phyloP scores from a whole-genome alignment of 2,888 invertebrate genomes.

The Melanophora roralis region DNA sequence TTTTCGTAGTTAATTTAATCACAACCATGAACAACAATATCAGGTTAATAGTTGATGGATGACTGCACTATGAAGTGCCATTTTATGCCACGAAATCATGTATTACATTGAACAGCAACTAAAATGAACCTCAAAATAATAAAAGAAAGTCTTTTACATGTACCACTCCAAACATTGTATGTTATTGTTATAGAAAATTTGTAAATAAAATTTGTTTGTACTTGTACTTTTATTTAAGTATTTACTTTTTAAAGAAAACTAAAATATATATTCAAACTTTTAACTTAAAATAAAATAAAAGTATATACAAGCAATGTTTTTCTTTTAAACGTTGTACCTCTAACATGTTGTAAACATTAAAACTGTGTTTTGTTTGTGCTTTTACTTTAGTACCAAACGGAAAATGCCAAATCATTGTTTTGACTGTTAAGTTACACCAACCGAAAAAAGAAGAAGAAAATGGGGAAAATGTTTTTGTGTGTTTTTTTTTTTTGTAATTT shows the following conservation, averaged over 20 bases:
- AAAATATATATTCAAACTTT: too few relatives aligned
- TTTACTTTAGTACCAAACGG: constrained; percentile 15
- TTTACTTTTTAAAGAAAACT: too few relatives aligned
- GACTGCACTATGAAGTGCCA: background rate
- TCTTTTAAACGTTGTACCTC: constrained; percentile 13
- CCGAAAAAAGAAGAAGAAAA: constrained; percentile 8
- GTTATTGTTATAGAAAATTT: background rate
- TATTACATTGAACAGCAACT: background rate
- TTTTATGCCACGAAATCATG: constrained; percentile 28
- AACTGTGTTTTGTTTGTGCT: background rate
- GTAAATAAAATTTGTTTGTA: background rate
- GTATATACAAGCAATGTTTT: constrained; percentile 10
- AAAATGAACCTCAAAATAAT: constrained; percentile 3
- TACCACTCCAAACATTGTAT: background rate
- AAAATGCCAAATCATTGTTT: constrained; percentile 49
- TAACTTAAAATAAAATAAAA: too few relatives aligned
- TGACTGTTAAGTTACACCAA: constrained; percentile 14
- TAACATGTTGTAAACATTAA: background rate
- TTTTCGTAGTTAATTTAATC: background rate
- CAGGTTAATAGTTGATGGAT: background rate
- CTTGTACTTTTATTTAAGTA: too few relatives aligned
- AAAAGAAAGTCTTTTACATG: constrained; percentile 40
- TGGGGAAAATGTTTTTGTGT: too few relatives aligned
- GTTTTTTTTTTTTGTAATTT: too few relatives aligned
- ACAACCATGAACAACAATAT: background rate